Evolutionary conservation across 2,888 invertebrate genomes (phyloP).

Genomic region (Macaria liturata): DNA sequence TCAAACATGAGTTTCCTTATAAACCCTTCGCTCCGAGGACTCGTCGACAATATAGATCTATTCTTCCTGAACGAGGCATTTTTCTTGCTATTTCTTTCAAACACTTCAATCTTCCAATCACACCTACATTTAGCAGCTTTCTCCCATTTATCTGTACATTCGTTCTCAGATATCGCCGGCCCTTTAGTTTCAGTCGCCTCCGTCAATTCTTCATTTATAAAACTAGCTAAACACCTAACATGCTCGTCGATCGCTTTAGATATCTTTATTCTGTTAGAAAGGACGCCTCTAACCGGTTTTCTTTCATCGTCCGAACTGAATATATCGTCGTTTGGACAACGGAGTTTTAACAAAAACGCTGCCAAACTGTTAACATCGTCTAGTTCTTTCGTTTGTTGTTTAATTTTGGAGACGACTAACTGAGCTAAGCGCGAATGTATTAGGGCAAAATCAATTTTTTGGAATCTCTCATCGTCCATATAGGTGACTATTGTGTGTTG

Average conservation of each 20-base stretch:
- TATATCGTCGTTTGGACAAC: constrained; percentile 77
- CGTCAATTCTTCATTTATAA: constrained; percentile 68
- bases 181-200: constrained; percentile 63
- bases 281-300: constrained; percentile 50
- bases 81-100: constrained; percentile 77
- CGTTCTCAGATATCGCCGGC: constrained; percentile 80
- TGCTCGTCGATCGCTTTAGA: constrained; percentile 63
- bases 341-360: constrained; percentile 65
- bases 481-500: constrained; percentile 87
- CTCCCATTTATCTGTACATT: constrained; percentile 84
- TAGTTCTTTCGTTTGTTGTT: constrained; percentile 66
- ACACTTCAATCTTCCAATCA: constrained; percentile 82
- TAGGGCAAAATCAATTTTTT: constrained; percentile 84
- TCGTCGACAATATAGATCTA: constrained; percentile 74
- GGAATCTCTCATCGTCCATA: constrained; percentile 86
- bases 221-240: constrained; percentile 71
- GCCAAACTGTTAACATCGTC: constrained; percentile 68
- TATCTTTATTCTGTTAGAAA: constrained; percentile 56
- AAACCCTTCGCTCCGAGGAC: constrained; percentile 68
- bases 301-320: constrained; percentile 84
- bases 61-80: constrained; percentile 80
- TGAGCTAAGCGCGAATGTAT: constrained; percentile 86
- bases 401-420: constrained; percentile 84
- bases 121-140: constrained; percentile 84
- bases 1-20: constrained; percentile 74